Evolutionary conservation across 2,797 vertebrate species (phyloP).

Genomic region (Leuciscus waleckii): DNA sequence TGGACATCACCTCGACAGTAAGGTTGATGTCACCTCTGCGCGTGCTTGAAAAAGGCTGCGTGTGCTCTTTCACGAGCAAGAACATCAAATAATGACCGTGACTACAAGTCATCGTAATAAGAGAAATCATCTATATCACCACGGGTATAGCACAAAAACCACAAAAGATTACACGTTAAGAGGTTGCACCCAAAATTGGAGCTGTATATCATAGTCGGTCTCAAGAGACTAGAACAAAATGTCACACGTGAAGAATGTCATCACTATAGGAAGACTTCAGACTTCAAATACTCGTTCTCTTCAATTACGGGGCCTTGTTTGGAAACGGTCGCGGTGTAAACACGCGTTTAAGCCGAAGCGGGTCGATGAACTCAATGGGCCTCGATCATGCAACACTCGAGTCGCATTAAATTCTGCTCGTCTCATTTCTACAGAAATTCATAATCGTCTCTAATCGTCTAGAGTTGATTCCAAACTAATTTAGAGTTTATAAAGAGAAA

Average conservation of each 20-base stretch:
- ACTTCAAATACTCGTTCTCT: constrained; percentile 49
- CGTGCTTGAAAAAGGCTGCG: constrained; percentile 86
- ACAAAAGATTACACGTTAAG: constrained; percentile 57
- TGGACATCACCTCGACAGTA: constrained; percentile 42
- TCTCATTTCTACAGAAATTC: not conserved
- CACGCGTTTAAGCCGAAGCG: constrained; percentile 44
- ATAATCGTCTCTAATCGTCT: constrained; percentile 10
- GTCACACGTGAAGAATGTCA: constrained; percentile 64
- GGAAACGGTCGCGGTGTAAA: constrained; percentile 54
- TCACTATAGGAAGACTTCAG: constrained; percentile 66
- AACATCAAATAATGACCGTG: constrained; percentile 77
- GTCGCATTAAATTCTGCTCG: not conserved
- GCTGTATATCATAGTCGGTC: constrained; percentile 87
- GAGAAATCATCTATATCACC: constrained; percentile 66
- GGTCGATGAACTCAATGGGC: constrained; percentile 25
- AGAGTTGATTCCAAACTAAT: constrained; percentile 55
- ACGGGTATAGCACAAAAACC: constrained; percentile 64
- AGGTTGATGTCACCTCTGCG: constrained; percentile 69
- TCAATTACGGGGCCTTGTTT: constrained; percentile 28
- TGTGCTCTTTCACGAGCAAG: constrained; percentile 87
- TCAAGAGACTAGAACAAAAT: constrained; percentile 83
- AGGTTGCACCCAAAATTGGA: constrained; percentile 90
- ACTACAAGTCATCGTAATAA: constrained; percentile 74
- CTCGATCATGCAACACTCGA: not conserved
- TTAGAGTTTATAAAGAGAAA: constrained; percentile 44